phyloP scores from a whole-genome alignment of 2,888 invertebrate genomes.

The Drosophila dives region DNA sequence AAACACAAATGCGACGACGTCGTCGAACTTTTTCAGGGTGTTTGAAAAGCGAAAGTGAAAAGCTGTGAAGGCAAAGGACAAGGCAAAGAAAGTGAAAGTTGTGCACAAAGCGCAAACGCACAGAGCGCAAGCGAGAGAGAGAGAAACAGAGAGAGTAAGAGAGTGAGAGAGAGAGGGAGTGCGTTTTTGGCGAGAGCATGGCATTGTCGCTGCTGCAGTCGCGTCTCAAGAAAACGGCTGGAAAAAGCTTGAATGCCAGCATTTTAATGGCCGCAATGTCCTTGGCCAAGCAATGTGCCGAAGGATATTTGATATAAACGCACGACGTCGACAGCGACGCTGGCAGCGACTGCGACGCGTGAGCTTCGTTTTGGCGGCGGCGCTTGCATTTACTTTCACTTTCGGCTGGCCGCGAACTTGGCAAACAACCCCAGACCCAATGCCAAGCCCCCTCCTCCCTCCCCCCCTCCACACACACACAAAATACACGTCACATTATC shows the following conservation, averaged over 20 bases:
- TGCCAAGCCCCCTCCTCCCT: background rate
- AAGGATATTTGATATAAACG: constrained; percentile 73
- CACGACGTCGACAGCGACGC: constrained; percentile 35
- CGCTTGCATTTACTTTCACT: constrained; percentile 78
- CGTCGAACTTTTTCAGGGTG: constrained; percentile 77
- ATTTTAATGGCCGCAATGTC: constrained; percentile 84
- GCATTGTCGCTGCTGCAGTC: constrained; percentile 44
- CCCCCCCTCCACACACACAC: background rate
- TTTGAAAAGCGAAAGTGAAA: constrained; percentile 67
- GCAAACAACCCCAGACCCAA: constrained; percentile 63
- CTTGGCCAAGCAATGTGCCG: constrained; percentile 83
- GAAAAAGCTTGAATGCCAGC: constrained; percentile 65
- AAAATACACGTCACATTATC: constrained; percentile 9
- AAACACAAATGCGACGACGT: constrained; percentile 48
- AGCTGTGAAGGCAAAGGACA: constrained; percentile 75
- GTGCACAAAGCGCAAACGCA: constrained; percentile 23
- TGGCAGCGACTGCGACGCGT: constrained; percentile 37
- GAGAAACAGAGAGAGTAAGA: constrained; percentile 11
- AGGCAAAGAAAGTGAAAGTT: constrained; percentile 74
- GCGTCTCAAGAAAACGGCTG: constrained; percentile 66
- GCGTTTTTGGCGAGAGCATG: constrained; percentile 26
- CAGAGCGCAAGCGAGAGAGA: constrained; percentile 24
- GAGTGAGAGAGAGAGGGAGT: constrained; percentile 29
- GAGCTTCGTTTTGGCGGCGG: constrained; percentile 47
- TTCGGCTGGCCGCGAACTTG: constrained; percentile 65